A percentile compares a stretch with the other conserved stretches of the same genome.
phyloP scores from a whole-genome alignment of 2,797 vertebrate genomes.

The Allobates femoralis region DNA sequence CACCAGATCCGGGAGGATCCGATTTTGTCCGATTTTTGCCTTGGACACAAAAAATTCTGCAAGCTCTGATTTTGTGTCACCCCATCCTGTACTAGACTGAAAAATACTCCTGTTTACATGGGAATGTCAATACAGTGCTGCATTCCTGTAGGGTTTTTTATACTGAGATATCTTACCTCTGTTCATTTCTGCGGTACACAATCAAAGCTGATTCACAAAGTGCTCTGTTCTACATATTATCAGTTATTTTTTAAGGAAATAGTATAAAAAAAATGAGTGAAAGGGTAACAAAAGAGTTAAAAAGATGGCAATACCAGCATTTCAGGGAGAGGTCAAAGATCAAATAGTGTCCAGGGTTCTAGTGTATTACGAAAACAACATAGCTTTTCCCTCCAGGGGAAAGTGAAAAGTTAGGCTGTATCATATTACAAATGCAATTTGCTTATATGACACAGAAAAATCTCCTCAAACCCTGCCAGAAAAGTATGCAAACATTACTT shows the following conservation, averaged over 20 bases:
- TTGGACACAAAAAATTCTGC: no score
- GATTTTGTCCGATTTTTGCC: no score
- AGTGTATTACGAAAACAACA: conserved; percentile 55
- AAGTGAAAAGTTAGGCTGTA: conserved; percentile 27
- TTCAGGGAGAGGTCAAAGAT: conserved; percentile 53
- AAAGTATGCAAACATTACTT: neutral
- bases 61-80: no score
- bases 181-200: neutral
- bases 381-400: conserved; percentile 13
- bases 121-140: neutral
- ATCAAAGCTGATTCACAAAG: neutral
- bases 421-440: conserved; percentile 53
- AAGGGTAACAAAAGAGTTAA: conserved; percentile 33
- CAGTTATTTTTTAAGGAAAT: neutral
- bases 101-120: neutral
- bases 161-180: neutral
- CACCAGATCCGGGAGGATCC: no score
- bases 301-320: neutral
- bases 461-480: neutral
- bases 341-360: conserved; percentile 39
- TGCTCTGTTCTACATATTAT: neutral
- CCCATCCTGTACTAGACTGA: no score
- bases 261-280: neutral
- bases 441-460: conserved; percentile 30
- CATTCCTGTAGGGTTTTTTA: neutral